Conservation (phyloP, 2,113 vertebrate species). For the Gavialis gangeticus region DNA sequence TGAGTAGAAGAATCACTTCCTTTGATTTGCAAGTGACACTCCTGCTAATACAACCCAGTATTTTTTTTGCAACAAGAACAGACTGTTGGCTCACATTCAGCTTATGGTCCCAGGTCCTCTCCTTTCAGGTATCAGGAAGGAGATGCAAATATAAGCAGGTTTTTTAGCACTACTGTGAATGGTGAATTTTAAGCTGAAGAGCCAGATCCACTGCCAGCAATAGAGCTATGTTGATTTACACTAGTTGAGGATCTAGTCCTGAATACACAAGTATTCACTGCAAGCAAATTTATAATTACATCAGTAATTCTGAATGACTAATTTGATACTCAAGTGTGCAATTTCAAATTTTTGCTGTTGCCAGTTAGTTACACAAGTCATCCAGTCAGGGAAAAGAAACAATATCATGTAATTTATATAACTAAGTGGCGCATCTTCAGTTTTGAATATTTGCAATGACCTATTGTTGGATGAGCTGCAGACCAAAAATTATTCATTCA, state of each 20-base stretch:
- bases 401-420: neutral
- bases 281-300: conserved; percentile 15
- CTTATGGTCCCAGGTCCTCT: too few species aligned
- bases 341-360: neutral
- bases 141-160: neutral
- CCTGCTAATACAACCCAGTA: too few species aligned
- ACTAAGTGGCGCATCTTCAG: neutral
- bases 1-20: too few species aligned
- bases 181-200: neutral
- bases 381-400: neutral
- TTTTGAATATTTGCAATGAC: conserved; percentile 18
- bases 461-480: neutral
- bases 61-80: too few species aligned
- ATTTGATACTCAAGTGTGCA: conserved; percentile 1
- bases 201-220: neutral
- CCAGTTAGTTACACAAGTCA: neutral
- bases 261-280: neutral
- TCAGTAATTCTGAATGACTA: neutral
- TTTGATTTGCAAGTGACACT: too few species aligned
- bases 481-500: neutral
- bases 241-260: neutral
- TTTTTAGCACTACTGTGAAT: neutral
- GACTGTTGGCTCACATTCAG: too few species aligned
- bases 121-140: neutral
- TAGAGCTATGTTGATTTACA: neutral